Base-by-base conservation (phyloP, 1,140 invertebrate species). In the Manduca sexta region DNA sequence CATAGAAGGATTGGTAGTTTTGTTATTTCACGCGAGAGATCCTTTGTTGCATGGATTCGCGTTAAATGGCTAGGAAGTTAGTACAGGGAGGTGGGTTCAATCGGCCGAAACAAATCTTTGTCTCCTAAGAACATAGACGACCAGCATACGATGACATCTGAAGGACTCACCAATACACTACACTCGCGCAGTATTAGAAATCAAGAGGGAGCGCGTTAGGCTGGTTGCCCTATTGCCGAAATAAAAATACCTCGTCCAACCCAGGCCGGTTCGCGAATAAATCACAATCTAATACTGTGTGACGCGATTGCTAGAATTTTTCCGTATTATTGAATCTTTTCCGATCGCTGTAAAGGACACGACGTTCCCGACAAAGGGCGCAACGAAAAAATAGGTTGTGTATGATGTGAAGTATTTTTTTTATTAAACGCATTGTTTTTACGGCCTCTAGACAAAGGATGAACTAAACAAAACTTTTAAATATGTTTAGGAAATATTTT, bases 21-120 rank as follows among this genome's bases (percentile, higher is more conserved):
- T 76, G 74, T 84, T 82, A 84, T 83, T 84, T 85, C 77, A 64
- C 77, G 71, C 75, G 77, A 48, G 62, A 70, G 63, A 65, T 72
- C 66, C 69, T 78, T 83, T 81, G 79, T 81, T 82, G 76, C 77
- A 66, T 70, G 71, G 64, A 80, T 80, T 69, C 78, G 63, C 69
- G 79, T 82, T 82, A 82, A 83, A 85, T 83, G 79, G 74, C 58
- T 57, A 64, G 73, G 80, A 83, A 85, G 80, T 82, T 82, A 85
- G 67, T 81, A 65, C 65, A 47, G 71, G 72, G 77, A 74, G 74
- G 59, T 78, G 58, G 59, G 73, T 58, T 76, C 77, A 78, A 82
- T 82, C 80, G 80, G 76, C 74, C 78, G 76, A 72, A 73, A 58
- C 50, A 65, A 78, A 81, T 80, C 78, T 82, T 74, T 79, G 72